These are phyloP conservation scores for Caenorhabditis briggsae DNA, from an alignment of 1,140 invertebrate genomes.

Conservation along the genomic window DNA sequence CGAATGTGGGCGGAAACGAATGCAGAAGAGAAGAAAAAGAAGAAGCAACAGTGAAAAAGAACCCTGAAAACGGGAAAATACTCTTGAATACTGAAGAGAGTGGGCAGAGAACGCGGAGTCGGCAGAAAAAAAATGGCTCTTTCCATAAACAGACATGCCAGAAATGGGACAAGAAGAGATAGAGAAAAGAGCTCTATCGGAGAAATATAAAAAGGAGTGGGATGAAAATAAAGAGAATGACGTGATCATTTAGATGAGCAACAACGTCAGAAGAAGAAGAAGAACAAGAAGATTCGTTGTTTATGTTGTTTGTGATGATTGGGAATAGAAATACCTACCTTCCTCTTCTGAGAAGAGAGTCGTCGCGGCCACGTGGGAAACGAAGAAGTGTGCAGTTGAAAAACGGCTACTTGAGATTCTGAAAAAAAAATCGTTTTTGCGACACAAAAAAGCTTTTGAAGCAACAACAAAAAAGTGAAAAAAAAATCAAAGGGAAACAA, in stretches of 20 bases:
- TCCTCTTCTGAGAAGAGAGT: not conserved
- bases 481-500: not conserved
- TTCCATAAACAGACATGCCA: slow-evolving; percentile 23
- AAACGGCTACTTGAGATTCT: not conserved
- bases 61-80: not conserved
- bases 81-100: not conserved
- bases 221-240: not conserved
- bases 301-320: not conserved
- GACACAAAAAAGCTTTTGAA: not conserved
- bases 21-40: slow-evolving; percentile 24
- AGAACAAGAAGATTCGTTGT: not conserved
- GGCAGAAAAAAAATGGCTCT: not conserved
- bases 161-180: not conserved
- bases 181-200: not conserved
- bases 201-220: not conserved
- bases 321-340: not conserved
- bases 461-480: too few relatives aligned
- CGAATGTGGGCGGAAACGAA: slow-evolving; percentile 47
- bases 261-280: slow-evolving; percentile 4
- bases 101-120: not conserved
- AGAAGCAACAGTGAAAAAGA: slow-evolving; percentile 24
- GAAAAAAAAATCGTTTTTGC: not conserved
- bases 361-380: not conserved
- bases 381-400: not conserved
- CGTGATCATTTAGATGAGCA: slow-evolving; percentile 22